Conservation (phyloP, 2,113 vertebrate species). For the Sialia sialis region DNA sequence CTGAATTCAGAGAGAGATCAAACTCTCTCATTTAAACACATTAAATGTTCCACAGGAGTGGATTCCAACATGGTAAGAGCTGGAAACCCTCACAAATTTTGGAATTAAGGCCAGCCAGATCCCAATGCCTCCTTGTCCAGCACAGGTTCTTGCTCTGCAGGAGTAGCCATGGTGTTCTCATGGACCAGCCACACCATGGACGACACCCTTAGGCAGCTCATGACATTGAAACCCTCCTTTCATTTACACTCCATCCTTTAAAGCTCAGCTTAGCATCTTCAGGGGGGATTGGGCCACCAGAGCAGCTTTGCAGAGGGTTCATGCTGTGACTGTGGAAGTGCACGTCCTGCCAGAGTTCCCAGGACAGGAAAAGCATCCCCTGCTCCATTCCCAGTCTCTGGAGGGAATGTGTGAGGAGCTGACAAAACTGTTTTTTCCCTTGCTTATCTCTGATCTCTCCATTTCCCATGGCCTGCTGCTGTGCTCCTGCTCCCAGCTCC, state of each 20-base stretch:
- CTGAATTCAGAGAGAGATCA: neutral
- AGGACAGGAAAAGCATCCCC: neutral
- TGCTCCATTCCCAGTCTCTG: neutral
- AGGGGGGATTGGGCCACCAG: neutral
- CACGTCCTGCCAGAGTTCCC: neutral
- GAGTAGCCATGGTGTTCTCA: neutral
- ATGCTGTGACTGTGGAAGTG: neutral
- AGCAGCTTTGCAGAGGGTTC: neutral
- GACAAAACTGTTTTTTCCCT: neutral
- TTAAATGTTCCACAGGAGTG: neutral
- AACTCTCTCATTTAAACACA: neutral
- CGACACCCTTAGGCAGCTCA: neutral
- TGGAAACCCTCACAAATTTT: neutral
- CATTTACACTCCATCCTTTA: neutral
- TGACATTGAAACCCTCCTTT: neutral
- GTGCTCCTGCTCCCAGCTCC: neutral
- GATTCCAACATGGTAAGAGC: neutral
- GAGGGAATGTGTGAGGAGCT: neutral
- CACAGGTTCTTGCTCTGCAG: rapidly evolving
- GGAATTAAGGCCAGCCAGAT: neutral
- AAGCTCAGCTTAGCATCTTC: neutral
- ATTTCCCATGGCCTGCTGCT: conserved; percentile 53
- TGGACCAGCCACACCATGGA: rapidly evolving
- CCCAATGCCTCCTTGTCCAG: neutral
- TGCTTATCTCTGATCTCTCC: conserved; percentile 37